Evolutionary conservation across 1,140 invertebrate species (phyloP), one percentile per base, ranked within the genome.

Genomic region (Mesaphorura yosii): DNA sequence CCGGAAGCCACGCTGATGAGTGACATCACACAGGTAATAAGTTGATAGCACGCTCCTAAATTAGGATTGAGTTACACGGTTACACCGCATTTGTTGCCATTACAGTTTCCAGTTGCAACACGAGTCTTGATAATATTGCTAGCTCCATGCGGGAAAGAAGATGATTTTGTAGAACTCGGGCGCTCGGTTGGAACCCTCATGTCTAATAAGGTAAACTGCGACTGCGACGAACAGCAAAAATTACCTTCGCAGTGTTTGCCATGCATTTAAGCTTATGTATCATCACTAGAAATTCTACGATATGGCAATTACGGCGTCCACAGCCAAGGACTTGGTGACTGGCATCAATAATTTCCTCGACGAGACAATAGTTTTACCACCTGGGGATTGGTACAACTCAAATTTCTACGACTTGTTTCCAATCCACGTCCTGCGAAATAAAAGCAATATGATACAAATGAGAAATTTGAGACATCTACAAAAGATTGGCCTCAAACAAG

Each of bases 331-430:
- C 64, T 68, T 95, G 0, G 67, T 94, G 0, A 86, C 84, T 17
- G 90, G 87, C 5, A 89, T 97, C 45, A 93, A 95, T 64, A 89
- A 94, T 68, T 96, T 96, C 67, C 71, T 95, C 37, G 89, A 93
- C 60, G 88, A 88, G 64, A 86, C 83, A 27, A 93, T 93, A 53
- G 90, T 95, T 26, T 70, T 96, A 49, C 91, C 91, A 6, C 91
- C 92, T 38, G 89, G 90, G 26, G 73, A 76, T 55, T 77, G 75
- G 74, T 70, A 75, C 60, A 68, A 72, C 51, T 95, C 7, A 7
- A 7, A 19, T 22, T 19, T 46, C 51, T 68, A 72, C 51, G 72
- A 75, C 29, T 64, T 77, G 3, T 64, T 76, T 12, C 73, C 74
- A 20, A 66, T 76, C 26, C 69, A 74, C 55, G 70, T 74, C 53